phyloP scores from a whole-genome alignment of 2,888 invertebrate genomes.

The Melanargia galathea region DNA sequence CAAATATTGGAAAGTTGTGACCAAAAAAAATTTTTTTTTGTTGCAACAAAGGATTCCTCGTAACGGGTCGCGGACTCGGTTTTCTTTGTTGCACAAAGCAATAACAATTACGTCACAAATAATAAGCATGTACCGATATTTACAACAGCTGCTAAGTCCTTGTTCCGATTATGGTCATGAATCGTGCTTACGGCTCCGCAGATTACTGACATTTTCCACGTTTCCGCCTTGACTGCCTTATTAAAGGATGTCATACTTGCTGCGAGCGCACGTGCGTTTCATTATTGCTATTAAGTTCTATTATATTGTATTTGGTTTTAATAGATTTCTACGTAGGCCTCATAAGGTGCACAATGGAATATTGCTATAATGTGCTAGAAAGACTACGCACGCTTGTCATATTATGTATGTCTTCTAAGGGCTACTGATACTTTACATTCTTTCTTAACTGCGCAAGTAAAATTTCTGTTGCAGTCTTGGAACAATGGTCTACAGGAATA shows the following conservation, averaged over 20 bases:
- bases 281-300: conserved; percentile 47
- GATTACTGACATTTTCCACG: conserved; percentile 79
- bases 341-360: conserved; percentile 39
- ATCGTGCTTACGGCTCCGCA: conserved; percentile 73
- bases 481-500: conserved; percentile 1
- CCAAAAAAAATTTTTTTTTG: conserved; percentile 42
- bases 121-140: conserved; percentile 75
- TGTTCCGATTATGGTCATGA: conserved; percentile 80
- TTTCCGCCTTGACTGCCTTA: conserved; percentile 77
- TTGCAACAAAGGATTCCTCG: conserved; percentile 43
- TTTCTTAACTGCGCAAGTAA: conserved; percentile 19
- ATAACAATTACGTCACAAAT: conserved; percentile 75
- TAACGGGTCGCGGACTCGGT: conserved; percentile 57
- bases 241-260: conserved; percentile 74
- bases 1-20: conserved; percentile 6
- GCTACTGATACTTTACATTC: conserved; percentile 26
- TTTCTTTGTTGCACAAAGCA: conserved; percentile 73
- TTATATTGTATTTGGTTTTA: conserved; percentile 42
- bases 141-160: conserved; percentile 79
- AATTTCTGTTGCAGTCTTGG: not conserved
- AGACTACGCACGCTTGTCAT: conserved; percentile 20
- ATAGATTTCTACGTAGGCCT: conserved; percentile 34
- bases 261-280: conserved; percentile 60
- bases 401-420: conserved; percentile 1
- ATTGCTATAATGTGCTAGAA: conserved; percentile 9